phyloP scores from a whole-genome alignment of 2,888 invertebrate species.

The Punctoribates punctum region DNA sequence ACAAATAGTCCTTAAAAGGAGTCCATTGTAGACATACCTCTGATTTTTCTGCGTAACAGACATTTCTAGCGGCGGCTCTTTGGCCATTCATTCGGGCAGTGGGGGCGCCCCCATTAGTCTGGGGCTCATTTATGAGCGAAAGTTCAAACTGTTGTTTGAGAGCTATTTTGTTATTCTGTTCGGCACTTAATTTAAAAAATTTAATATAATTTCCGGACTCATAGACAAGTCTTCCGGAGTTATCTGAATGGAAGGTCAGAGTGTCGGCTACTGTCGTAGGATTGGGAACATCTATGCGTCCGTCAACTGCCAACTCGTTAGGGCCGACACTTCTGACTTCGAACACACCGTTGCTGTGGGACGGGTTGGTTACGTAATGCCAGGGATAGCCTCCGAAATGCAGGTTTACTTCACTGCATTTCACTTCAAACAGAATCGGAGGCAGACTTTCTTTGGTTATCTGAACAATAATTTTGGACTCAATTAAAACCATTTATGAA shows the following conservation, averaged over 20 bases:
- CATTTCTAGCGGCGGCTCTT: neutral
- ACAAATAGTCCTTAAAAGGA: neutral
- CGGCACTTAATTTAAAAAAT: slow-evolving; percentile 26
- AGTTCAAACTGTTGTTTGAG: slow-evolving; percentile 36
- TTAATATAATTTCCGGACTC: slow-evolving; percentile 28
- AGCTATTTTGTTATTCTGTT: neutral
- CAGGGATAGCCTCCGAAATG: slow-evolving; percentile 42
- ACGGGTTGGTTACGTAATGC: slow-evolving; percentile 41
- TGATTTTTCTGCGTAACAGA: neutral
- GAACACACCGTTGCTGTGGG: slow-evolving; percentile 35
- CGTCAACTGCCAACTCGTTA: slow-evolving; percentile 26
- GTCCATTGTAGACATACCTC: neutral
- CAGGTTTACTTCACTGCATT: slow-evolving; percentile 33
- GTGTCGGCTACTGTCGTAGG: slow-evolving; percentile 27
- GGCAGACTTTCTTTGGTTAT: no score
- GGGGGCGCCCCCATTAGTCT: neutral
- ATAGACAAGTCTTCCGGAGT: slow-evolving; percentile 42
- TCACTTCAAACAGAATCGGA: slow-evolving; percentile 41
- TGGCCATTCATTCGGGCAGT: neutral
- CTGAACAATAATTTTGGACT: no score
- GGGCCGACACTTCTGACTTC: slow-evolving; percentile 30
- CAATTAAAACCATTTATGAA: no score
- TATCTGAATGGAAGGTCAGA: slow-evolving; percentile 40
- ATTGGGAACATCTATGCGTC: slow-evolving; percentile 33
- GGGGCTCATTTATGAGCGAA: slow-evolving; percentile 8